Percentiles rank a stretch among this genome's conserved stretches.
Conservation (phyloP, 1,140 invertebrate genomes). For the Grapholita molesta region DNA sequence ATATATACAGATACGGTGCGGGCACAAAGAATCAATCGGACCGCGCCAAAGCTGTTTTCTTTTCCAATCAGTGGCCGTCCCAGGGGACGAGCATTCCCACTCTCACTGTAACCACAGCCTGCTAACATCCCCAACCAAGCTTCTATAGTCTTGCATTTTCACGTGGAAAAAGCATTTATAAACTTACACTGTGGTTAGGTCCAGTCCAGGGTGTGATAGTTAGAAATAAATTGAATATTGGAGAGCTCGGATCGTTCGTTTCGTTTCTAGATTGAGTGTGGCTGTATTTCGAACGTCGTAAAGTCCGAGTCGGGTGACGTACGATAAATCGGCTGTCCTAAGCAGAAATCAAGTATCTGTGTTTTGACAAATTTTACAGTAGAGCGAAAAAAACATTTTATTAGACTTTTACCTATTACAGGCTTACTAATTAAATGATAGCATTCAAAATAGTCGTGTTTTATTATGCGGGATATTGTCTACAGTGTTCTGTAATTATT, state of each 20-base stretch:
- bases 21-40: conserved; percentile 64
- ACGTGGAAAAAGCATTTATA: neutral
- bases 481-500: no score
- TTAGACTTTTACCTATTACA: no score
- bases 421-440: no score
- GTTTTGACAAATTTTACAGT: no score
- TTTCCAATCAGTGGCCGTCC: conserved; percentile 69
- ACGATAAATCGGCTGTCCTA: no score
- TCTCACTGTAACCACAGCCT: conserved; percentile 42
- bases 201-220: conserved; percentile 41
- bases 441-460: no score
- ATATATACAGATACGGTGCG: conserved; percentile 40
- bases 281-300: conserved; percentile 50
- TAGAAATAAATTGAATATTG: conserved; percentile 71
- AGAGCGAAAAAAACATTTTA: no score
- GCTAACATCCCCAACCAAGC: neutral
- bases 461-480: no score
- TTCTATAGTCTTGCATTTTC: conserved; percentile 19
- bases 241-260: conserved; percentile 39
- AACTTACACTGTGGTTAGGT: conserved; percentile 24
- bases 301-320: conserved; percentile 36
- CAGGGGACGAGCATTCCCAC: conserved; percentile 41
- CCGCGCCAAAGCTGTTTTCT: conserved; percentile 65
- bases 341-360: no score
- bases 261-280: conserved; percentile 42